Evolutionary conservation across 2,888 invertebrate species (phyloP).

Genomic region (Lutraria lutraria): DNA sequence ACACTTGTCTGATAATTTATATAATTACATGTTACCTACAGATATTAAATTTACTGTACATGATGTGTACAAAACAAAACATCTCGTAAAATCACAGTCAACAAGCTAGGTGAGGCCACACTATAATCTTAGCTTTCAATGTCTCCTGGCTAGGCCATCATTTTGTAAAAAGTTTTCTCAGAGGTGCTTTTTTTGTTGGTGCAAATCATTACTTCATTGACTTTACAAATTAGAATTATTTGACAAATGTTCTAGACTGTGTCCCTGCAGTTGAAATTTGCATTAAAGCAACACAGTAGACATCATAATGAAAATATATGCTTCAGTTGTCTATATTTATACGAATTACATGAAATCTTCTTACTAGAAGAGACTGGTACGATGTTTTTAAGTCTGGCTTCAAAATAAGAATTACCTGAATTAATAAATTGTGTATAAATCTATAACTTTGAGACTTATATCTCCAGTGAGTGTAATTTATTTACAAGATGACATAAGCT

Average conservation of each 20-base stretch:
- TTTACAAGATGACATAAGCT: neutral
- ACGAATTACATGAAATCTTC: neutral
- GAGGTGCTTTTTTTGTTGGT: slow-evolving; percentile 44
- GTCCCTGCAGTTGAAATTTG: neutral
- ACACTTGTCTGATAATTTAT: neutral
- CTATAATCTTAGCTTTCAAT: neutral
- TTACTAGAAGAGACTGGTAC: neutral
- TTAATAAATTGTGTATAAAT: neutral
- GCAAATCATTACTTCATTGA: slow-evolving; percentile 25
- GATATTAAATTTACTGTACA: neutral
- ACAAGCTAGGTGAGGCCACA: neutral
- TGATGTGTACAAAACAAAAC: neutral
- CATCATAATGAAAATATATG: neutral
- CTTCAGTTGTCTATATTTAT: neutral
- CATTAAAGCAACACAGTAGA: neutral
- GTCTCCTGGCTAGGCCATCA: slow-evolving; percentile 17
- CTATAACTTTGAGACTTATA: neutral
- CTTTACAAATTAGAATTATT: slow-evolving; percentile 22
- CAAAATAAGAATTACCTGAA: neutral
- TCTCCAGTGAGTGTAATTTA: neutral
- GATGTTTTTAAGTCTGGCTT: neutral
- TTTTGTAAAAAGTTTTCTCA: slow-evolving; percentile 27
- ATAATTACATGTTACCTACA: neutral
- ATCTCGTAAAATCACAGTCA: neutral
- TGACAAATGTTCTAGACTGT: slow-evolving; percentile 24